Percentiles rank a stretch among this genome's conserved stretches.
These are phyloP conservation scores for Ia io DNA, from an alignment of 2,113 vertebrate genomes.

Conservation along the genomic window DNA sequence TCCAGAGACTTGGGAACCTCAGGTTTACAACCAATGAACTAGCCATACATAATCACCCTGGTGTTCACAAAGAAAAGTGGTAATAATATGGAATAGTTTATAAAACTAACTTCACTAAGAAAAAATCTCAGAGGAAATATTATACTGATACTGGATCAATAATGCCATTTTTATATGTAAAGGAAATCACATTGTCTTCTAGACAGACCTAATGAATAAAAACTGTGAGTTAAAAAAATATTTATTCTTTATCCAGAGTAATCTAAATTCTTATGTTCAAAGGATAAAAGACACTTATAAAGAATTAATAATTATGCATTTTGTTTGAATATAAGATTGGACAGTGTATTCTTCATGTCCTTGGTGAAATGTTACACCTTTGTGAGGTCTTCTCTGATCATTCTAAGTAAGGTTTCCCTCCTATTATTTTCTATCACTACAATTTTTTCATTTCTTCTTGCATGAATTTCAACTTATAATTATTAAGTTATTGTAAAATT, in stretches of 20 bases:
- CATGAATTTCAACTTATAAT: background rate
- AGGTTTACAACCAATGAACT: background rate
- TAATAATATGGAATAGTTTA: background rate
- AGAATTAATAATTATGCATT: background rate
- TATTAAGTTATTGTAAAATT: background rate
- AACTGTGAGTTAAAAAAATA: background rate
- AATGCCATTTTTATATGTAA: constrained; percentile 19
- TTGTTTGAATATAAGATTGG: constrained; percentile 43
- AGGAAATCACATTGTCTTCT: background rate
- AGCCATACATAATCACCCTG: background rate
- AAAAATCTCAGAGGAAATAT: constrained; percentile 20
- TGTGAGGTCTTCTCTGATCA: background rate
- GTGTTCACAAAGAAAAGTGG: constrained; percentile 14
- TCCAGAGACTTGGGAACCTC: background rate
- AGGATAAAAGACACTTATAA: constrained; percentile 16
- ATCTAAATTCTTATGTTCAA: constrained; percentile 26
- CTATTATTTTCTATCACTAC: constrained; percentile 28
- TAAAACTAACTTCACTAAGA: background rate
- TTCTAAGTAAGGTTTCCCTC: background rate
- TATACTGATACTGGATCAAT: background rate
- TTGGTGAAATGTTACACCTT: constrained; percentile 1
- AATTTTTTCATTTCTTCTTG: background rate
- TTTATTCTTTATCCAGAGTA: background rate
- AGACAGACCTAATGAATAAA: background rate
- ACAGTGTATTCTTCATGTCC: background rate